A percentile compares a stretch with the other conserved stretches of the same genome.
Conservation (phyloP, 2,797 vertebrate species). For the Graptemys geographica region DNA sequence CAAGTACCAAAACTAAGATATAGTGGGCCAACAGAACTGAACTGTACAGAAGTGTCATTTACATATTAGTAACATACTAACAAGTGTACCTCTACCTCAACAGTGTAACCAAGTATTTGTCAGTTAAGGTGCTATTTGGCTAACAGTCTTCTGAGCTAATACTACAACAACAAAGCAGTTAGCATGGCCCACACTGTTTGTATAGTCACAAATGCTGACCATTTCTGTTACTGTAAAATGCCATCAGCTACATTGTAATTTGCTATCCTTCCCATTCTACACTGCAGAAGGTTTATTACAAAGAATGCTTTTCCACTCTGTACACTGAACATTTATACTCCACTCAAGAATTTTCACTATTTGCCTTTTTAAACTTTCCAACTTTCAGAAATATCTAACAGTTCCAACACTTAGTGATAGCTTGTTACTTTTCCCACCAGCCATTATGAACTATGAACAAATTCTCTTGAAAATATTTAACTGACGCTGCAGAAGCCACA, state of each 20-base stretch:
- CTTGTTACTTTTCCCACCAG: background rate
- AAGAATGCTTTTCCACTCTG: background rate
- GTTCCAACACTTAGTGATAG: background rate
- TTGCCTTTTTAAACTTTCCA: background rate
- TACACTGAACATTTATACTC: background rate
- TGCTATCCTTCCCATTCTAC: background rate
- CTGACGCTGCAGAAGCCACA: background rate
- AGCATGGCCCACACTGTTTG: background rate
- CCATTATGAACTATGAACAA: background rate
- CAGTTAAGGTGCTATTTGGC: background rate
- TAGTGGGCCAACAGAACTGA: background rate
- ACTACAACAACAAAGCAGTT: background rate
- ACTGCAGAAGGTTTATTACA: background rate
- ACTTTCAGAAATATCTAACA: background rate
- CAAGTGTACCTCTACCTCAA: background rate
- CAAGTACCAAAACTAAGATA: background rate
- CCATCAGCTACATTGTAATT: background rate
- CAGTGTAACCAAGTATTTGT: background rate
- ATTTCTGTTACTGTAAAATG: background rate
- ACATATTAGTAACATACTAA: background rate
- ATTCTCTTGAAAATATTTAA: background rate
- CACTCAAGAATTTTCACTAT: background rate
- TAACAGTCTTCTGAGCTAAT: background rate
- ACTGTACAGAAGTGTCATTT: background rate
- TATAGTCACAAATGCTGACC: background rate